A percentile compares a stretch with the other conserved stretches of the same genome.
phyloP scores from a whole-genome alignment of 37 sponge, comb jelly and placozoan genomes.

The Mnemiopsis leidyi region DNA sequence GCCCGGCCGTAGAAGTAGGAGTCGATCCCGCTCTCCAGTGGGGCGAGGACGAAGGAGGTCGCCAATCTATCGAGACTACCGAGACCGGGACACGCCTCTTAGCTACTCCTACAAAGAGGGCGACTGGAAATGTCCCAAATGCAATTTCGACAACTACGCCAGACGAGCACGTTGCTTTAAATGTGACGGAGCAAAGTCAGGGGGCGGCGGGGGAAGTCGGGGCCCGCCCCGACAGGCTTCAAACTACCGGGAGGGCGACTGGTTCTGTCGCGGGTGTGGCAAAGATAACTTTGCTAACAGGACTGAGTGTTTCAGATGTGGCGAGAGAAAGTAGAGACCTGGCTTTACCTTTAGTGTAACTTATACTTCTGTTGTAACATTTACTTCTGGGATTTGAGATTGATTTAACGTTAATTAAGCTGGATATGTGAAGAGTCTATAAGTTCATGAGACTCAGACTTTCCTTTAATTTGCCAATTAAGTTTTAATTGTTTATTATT shows the following conservation, averaged over 20 bases:
- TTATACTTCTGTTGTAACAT: too few species aligned
- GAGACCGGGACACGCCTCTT: background rate
- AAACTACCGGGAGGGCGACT: slow-evolving; percentile 46
- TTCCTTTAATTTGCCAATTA: too few species aligned
- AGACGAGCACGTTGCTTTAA: slow-evolving; percentile 24
- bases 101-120: slow-evolving; percentile 14
- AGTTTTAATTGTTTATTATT: too few species aligned
- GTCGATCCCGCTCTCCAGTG: background rate
- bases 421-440: too few species aligned
- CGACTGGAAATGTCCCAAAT: slow-evolving; percentile 37
- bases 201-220: background rate
- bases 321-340: slow-evolving; percentile 21
- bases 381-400: too few species aligned
- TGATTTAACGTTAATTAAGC: too few species aligned
- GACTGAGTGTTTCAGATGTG: slow-evolving; percentile 61
- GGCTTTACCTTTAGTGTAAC: too few species aligned
- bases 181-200: background rate
- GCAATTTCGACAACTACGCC: slow-evolving; percentile 49
- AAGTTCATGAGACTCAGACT: too few species aligned
- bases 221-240: background rate
- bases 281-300: slow-evolving; percentile 50
- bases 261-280: slow-evolving; percentile 20
- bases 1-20: background rate
- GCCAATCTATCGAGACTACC: background rate
- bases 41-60: background rate